Conservation (phyloP, 2,797 vertebrate genomes). For the Erethizon dorsatum region DNA sequence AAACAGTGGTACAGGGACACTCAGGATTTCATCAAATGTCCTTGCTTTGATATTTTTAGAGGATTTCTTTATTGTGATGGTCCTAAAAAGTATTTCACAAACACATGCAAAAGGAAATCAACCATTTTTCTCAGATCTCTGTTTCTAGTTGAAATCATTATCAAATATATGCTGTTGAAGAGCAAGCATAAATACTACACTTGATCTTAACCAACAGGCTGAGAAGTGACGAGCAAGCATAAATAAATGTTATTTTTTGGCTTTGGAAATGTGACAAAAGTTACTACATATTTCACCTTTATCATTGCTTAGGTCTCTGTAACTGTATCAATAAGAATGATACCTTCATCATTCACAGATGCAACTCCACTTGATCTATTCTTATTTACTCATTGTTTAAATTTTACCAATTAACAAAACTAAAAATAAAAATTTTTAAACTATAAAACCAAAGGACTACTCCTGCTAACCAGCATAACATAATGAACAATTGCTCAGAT, state of each 20-base stretch:
- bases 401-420: conserved; percentile 29
- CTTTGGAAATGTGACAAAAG: background rate
- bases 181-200: background rate
- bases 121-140: conserved; percentile 49
- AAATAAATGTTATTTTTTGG: conserved; percentile 5
- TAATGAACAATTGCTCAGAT: background rate
- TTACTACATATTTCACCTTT: background rate
- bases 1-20: background rate
- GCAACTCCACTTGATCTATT: background rate
- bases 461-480: background rate
- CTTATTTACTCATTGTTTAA: conserved; percentile 16
- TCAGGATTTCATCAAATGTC: conserved; percentile 13
- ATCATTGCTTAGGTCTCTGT: background rate
- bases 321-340: background rate
- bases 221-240: background rate
- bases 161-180: background rate
- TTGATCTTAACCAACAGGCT: background rate
- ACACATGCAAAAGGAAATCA: conserved; percentile 42
- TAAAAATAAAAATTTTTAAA: background rate
- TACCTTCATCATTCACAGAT: background rate
- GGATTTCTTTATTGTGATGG: background rate
- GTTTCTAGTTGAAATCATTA: background rate
- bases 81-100: conserved; percentile 42
- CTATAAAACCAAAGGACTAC: background rate
- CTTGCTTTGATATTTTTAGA: conserved; percentile 3